phyloP scores from a whole-genome alignment of 1,140 invertebrate species.

The Tetranychus urticae region DNA sequence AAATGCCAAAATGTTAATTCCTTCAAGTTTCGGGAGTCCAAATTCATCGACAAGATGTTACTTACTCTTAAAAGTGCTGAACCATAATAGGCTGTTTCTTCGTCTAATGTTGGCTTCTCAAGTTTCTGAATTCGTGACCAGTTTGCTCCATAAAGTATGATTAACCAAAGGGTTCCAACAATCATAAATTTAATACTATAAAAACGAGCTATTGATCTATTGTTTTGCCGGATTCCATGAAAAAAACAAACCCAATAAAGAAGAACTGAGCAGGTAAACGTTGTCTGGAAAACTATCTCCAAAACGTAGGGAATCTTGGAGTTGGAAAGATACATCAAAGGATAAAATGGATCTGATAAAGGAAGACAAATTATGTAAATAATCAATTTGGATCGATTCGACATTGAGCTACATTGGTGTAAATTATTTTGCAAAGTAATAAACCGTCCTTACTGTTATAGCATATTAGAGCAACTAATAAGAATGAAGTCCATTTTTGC shows the following conservation, averaged over 20 bases:
- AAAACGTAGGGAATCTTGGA: slow-evolving; percentile 72
- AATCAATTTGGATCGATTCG: background rate
- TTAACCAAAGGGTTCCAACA: slow-evolving; percentile 62
- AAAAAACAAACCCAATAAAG: slow-evolving; percentile 86
- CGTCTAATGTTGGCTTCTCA: slow-evolving; percentile 76
- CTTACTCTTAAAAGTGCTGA: slow-evolving; percentile 1
- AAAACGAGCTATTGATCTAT: slow-evolving; percentile 55
- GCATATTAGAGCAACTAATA: slow-evolving; percentile 64
- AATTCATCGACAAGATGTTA: background rate
- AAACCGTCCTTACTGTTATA: slow-evolving; percentile 52
- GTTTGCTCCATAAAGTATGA: slow-evolving; percentile 53
- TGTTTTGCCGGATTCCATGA: slow-evolving; percentile 57
- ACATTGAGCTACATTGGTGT: background rate
- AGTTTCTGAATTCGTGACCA: slow-evolving; percentile 74
- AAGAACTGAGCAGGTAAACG: slow-evolving; percentile 60
- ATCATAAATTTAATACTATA: slow-evolving; percentile 73
- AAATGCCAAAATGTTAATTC: background rate
- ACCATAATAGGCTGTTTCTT: slow-evolving; percentile 24
- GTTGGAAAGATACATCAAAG: slow-evolving; percentile 61
- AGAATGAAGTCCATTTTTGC: slow-evolving; percentile 78
- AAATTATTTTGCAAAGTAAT: background rate
- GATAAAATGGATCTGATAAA: slow-evolving; percentile 66
- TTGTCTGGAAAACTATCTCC: slow-evolving; percentile 67
- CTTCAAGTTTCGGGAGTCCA: background rate
- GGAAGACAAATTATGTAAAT: background rate